A percentile compares a stretch with the other conserved stretches of the same genome.
These are phyloP conservation scores for Scrobipalpa atriplicella DNA, from an alignment of 2,888 invertebrate species.

Conservation along the genomic window DNA sequence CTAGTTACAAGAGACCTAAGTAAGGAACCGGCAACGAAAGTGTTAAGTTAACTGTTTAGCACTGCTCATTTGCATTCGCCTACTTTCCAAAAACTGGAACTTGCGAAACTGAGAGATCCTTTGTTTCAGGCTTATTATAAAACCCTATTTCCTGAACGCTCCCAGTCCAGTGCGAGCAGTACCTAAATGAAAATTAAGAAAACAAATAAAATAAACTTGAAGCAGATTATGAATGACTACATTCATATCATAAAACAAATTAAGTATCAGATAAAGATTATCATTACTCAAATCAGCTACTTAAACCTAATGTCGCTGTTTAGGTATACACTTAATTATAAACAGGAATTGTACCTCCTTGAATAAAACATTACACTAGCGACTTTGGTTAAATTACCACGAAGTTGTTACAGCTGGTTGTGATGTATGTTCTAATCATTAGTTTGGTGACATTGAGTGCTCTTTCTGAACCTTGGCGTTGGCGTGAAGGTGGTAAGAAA, in stretches of 20 bases:
- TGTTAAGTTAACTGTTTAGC: constrained; percentile 11
- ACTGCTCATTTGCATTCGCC: constrained; percentile 17
- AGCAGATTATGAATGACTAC: too few species aligned
- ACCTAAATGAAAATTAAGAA: too few species aligned
- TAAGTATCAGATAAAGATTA: neutral
- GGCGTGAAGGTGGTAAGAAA: neutral
- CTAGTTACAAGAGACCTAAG: constrained; percentile 9
- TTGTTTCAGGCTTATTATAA: too few species aligned
- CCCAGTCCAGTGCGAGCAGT: too few species aligned
- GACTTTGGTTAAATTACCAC: constrained; percentile 26
- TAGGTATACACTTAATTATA: neutral
- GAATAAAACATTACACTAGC: constrained; percentile 11
- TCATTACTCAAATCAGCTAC: neutral
- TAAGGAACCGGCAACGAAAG: constrained; percentile 10
- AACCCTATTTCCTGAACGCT: too few species aligned
- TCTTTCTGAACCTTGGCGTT: constrained; percentile 57
- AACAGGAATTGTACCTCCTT: constrained; percentile 10
- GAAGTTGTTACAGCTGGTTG: constrained; percentile 25
- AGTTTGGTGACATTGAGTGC: constrained; percentile 61
- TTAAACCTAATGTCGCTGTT: neutral
- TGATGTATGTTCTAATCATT: constrained; percentile 54
- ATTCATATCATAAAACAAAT: too few species aligned
- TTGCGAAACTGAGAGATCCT: neutral
- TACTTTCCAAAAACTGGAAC: constrained; percentile 23
- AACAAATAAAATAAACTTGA: too few species aligned